Evolutionary conservation across 2,113 vertebrate species (phyloP).

Genomic region (Datnioides undecimradiatus): DNA sequence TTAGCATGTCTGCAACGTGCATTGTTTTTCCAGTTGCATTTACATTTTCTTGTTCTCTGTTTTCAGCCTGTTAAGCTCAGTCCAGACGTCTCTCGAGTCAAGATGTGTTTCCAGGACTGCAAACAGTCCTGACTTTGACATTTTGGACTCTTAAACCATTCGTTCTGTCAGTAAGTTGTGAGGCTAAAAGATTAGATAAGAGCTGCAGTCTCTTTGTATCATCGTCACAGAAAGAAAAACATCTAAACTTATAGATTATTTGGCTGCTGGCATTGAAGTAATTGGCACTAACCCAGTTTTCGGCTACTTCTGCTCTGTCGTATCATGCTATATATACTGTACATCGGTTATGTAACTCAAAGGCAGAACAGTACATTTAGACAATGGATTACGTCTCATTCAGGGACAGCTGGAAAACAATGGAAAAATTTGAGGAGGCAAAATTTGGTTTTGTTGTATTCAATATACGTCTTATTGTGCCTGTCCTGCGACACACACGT

Average conservation of each 20-base stretch:
- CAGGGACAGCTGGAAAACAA: neutral
- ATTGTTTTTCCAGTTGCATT: neutral
- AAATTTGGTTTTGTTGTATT: neutral
- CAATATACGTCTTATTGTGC: neutral
- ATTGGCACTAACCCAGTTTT: constrained; percentile 65
- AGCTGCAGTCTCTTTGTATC: constrained; percentile 53
- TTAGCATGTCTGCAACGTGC: neutral
- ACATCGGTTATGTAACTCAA: constrained; percentile 40
- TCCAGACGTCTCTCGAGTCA: no score
- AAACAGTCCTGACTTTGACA: constrained; percentile 39
- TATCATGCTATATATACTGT: constrained; percentile 42
- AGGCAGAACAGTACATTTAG: constrained; percentile 4
- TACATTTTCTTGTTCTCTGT: neutral
- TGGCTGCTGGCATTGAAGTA: constrained; percentile 61
- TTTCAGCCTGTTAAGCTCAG: constrained; percentile 13
- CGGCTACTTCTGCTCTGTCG: constrained; percentile 27
- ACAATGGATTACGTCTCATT: constrained; percentile 1
- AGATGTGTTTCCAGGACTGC: constrained; percentile 9
- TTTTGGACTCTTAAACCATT: constrained; percentile 41
- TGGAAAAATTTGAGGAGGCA: neutral
- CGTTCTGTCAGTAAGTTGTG: constrained; percentile 28
- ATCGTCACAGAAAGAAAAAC: constrained; percentile 40
- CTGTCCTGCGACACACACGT: neutral
- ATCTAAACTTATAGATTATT: constrained; percentile 59
- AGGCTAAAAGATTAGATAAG: constrained; percentile 56